These are phyloP conservation scores for Aegithalos caudatus DNA, from an alignment of 2,113 vertebrate species.

Conservation along the genomic window DNA sequence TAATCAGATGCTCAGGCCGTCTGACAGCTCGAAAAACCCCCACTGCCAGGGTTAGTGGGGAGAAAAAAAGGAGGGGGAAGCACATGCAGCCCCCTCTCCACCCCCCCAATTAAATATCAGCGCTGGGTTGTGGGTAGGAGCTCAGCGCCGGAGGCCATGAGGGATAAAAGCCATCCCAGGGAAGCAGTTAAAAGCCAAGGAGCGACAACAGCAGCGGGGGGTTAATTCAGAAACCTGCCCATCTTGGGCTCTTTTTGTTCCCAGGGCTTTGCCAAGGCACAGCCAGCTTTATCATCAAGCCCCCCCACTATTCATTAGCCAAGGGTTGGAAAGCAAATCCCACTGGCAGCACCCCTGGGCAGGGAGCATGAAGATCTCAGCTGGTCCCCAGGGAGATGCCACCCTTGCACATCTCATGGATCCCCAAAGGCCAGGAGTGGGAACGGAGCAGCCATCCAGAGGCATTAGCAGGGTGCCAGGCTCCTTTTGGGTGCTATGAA, in stretches of 20 bases:
- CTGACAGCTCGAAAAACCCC: slow-evolving; percentile 54
- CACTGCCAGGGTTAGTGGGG: neutral
- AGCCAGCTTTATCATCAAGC: neutral
- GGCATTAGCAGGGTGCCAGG: neutral
- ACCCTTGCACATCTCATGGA: fast-evolving
- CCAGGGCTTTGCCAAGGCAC: neutral
- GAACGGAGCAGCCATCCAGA: neutral
- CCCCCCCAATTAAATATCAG: neutral
- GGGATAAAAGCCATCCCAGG: slow-evolving; percentile 6
- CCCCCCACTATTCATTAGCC: neutral
- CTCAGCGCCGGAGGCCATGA: neutral
- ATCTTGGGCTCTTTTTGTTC: neutral
- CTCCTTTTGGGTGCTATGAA: neutral
- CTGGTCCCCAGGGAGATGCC: neutral
- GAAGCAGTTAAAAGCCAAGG: slow-evolving; percentile 5
- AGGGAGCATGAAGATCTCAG: neutral
- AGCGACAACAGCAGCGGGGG: neutral
- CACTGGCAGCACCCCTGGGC: neutral
- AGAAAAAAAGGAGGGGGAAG: neutral
- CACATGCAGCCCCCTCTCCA: neutral
- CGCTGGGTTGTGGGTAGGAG: neutral
- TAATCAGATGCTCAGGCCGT: slow-evolving; percentile 60
- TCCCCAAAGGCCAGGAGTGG: neutral
- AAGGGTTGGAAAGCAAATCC: neutral
- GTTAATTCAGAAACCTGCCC: slow-evolving; percentile 2